phyloP scores from a whole-genome alignment of 1,140 invertebrate species.

The Neodiprion lecontei region DNA sequence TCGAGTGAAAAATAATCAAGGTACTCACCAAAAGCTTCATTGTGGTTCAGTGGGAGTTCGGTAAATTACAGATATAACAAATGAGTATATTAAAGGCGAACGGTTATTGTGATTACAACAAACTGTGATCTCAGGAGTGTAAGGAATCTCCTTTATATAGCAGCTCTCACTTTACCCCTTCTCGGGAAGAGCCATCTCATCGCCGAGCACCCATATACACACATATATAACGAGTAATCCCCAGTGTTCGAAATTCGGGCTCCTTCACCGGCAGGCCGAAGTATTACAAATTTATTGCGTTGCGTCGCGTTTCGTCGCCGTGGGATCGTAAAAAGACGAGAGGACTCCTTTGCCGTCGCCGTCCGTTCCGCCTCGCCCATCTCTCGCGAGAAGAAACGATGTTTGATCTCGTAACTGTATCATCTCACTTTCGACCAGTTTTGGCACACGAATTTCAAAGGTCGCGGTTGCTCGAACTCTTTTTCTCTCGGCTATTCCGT shows the following conservation, averaged over 20 bases:
- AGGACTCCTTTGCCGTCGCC: not conserved
- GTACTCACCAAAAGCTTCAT: conserved; percentile 48
- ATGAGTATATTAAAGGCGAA: conserved; percentile 10
- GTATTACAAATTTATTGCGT: not conserved
- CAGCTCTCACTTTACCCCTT: conserved; percentile 59
- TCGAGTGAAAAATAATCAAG: not conserved
- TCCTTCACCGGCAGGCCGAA: not conserved
- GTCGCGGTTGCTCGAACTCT: not conserved
- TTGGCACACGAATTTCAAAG: not conserved
- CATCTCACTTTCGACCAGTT: conserved; percentile 1
- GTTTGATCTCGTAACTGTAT: not conserved
- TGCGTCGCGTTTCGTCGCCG: not conserved
- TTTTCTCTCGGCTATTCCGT: not conserved
- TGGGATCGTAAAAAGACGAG: not conserved
- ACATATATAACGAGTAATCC: not conserved
- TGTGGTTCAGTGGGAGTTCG: conserved; percentile 36
- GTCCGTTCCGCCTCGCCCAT: not conserved
- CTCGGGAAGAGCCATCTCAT: conserved; percentile 21
- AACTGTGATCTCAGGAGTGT: conserved; percentile 52
- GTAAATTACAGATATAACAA: conserved; percentile 33
- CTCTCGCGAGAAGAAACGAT: not conserved
- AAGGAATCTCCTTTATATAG: conserved; percentile 63
- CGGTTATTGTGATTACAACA: conserved; percentile 23
- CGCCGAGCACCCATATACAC: not conserved
- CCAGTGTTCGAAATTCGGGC: not conserved